These are phyloP conservation scores for Bellardia pandia DNA, from an alignment of 2,888 invertebrate genomes.

Conservation along the genomic window DNA sequence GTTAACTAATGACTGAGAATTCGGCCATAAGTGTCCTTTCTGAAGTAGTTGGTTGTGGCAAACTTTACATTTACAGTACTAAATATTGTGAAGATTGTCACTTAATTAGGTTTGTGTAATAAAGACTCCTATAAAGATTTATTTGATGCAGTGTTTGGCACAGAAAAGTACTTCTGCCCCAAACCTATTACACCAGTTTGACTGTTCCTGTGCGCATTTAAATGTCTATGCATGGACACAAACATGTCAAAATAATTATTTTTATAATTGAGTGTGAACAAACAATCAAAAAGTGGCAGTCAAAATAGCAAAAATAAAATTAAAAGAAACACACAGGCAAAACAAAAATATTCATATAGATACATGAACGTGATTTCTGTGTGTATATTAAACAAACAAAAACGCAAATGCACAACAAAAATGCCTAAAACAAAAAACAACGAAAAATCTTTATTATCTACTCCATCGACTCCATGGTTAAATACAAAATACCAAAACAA, in stretches of 20 bases:
- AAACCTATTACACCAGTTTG: too few relatives aligned
- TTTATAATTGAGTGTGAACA: conserved; percentile 74
- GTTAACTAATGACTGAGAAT: too few relatives aligned
- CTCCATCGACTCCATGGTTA: conserved; percentile 10
- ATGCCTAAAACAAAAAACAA: background rate
- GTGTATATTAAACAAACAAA: conserved; percentile 16
- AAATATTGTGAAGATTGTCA: too few relatives aligned
- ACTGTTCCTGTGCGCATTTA: background rate
- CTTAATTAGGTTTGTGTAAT: too few relatives aligned
- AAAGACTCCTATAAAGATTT: too few relatives aligned
- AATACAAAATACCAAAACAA: conserved; percentile 9
- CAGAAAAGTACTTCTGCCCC: too few relatives aligned
- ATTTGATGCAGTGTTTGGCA: too few relatives aligned
- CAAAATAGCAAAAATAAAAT: conserved; percentile 38
- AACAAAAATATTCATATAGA: conserved; percentile 15
- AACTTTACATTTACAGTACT: too few relatives aligned
- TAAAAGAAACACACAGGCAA: background rate
- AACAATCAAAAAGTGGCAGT: conserved; percentile 65
- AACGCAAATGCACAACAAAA: background rate
- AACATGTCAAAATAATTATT: conserved; percentile 73
- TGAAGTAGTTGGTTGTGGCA: too few relatives aligned
- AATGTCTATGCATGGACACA: conserved; percentile 32
- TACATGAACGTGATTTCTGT: conserved; percentile 36
- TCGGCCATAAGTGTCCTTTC: too few relatives aligned
- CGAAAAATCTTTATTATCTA: conserved; percentile 24